These are phyloP conservation scores for Noturus placidus DNA, from an alignment of 2,113 vertebrate species.

Conservation along the genomic window DNA sequence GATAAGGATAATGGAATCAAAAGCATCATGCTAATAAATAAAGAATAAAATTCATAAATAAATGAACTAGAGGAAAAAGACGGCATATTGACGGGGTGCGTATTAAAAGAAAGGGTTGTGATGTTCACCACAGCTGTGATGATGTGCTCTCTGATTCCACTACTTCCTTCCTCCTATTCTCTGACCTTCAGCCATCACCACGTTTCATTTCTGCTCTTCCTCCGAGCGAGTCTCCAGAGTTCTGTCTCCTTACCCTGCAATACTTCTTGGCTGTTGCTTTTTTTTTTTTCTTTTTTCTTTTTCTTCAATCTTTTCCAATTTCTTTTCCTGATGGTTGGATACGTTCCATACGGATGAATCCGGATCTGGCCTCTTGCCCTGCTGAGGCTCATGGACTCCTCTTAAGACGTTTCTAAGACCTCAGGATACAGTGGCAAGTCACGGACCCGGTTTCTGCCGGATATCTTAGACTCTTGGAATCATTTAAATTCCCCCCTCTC, in stretches of 20 bases:
- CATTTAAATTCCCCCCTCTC: conserved; percentile 57
- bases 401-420: not conserved
- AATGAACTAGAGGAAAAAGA: not conserved
- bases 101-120: not conserved
- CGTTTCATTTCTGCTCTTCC: conserved; percentile 20
- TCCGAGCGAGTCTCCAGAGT: conserved; percentile 20
- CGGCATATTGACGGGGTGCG: not conserved
- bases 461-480: conserved; percentile 51
- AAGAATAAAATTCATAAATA: too few species aligned
- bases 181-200: conserved; percentile 27
- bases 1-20: not conserved
- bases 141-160: not conserved
- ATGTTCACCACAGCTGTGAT: not conserved
- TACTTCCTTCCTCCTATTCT: conserved; percentile 4
- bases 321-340: not conserved
- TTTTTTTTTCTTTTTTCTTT: not conserved
- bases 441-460: not conserved
- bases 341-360: not conserved
- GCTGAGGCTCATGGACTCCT: conserved; percentile 16
- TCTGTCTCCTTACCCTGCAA: conserved; percentile 17
- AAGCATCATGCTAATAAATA: not conserved
- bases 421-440: not conserved
- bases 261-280: conserved; percentile 4
- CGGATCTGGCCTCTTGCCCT: conserved; percentile 1
- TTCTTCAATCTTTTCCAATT: not conserved